Evolutionary conservation across 1,140 invertebrate species (phyloP).

Genomic region (Semibalanus balanoides): DNA sequence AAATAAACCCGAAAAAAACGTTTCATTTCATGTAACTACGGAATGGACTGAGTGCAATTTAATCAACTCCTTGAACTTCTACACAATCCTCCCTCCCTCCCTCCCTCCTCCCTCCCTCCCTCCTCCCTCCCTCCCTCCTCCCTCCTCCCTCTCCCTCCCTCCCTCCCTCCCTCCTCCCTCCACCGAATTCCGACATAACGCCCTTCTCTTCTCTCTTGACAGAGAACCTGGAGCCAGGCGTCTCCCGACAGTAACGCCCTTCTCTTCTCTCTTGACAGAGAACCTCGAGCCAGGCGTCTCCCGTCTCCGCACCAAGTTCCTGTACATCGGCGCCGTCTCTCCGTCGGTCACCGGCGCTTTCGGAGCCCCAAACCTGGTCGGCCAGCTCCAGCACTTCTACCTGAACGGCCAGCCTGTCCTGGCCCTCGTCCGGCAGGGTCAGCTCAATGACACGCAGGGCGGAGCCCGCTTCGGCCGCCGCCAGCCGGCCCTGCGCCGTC

Average conservation of each 20-base stretch:
- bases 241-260: conserved; percentile 57
- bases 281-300: not conserved
- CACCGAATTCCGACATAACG: conserved; percentile 55
- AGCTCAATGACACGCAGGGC: conserved; percentile 29
- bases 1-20: too few species aligned
- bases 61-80: too few species aligned
- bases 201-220: conserved; percentile 37
- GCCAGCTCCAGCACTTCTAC: conserved; percentile 79
- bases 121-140: not conserved
- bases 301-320: not conserved
- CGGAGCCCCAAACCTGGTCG: conserved; percentile 61
- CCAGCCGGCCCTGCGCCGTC: conserved; percentile 63
- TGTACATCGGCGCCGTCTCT: conserved; percentile 9
- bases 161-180: conserved; percentile 4
- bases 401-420: conserved; percentile 70
- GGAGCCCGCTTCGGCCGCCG: conserved; percentile 48
- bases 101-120: not conserved
- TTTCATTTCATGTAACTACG: too few species aligned
- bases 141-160: conserved; percentile 9
- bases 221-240: not conserved
- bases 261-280: conserved; percentile 27
- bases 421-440: conserved; percentile 47
- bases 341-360: conserved; percentile 27
- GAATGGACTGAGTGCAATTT: too few species aligned
- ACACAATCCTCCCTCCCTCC: too few species aligned